These are phyloP conservation scores for Aelia acuminata DNA, from an alignment of 2,888 invertebrate species.

Conservation along the genomic window DNA sequence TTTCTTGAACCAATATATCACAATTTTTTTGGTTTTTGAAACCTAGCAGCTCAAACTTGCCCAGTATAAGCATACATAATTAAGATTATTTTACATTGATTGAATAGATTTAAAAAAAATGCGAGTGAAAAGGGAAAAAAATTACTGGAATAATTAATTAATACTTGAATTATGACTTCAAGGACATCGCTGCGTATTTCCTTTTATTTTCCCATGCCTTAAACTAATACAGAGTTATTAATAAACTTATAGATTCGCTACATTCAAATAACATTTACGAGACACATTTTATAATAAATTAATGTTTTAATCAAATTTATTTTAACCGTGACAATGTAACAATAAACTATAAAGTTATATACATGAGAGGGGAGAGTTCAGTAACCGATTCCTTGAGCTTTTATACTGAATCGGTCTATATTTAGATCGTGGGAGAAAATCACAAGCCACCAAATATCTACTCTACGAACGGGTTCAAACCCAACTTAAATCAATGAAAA, in stretches of 20 bases:
- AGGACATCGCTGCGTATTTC: not conserved
- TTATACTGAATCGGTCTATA: conserved; percentile 36
- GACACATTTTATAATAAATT: not conserved
- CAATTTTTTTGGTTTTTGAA: no score
- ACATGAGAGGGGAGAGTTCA: not conserved
- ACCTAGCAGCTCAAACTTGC: no score
- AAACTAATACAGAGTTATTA: not conserved
- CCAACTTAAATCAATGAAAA: not conserved
- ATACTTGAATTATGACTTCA: no score
- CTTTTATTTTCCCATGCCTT: not conserved
- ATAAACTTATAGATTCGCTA: not conserved
- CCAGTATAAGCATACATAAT: no score
- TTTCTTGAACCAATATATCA: no score
- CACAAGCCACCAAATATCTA: conserved; percentile 22
- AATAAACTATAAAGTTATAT: not conserved
- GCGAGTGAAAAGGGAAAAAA: no score
- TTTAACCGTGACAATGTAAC: not conserved
- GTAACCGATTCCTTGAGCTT: conserved; percentile 3
- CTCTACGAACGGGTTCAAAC: not conserved
- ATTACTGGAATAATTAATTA: no score
- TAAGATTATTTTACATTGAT: no score
- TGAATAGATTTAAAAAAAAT: no score
- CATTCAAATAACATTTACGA: not conserved
- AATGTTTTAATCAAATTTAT: not conserved
- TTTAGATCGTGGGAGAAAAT: conserved; percentile 21